Evolutionary conservation across 2,888 invertebrate species (phyloP), one percentile per base, ranked within the genome.

Genomic region (Thereva unica): DNA sequence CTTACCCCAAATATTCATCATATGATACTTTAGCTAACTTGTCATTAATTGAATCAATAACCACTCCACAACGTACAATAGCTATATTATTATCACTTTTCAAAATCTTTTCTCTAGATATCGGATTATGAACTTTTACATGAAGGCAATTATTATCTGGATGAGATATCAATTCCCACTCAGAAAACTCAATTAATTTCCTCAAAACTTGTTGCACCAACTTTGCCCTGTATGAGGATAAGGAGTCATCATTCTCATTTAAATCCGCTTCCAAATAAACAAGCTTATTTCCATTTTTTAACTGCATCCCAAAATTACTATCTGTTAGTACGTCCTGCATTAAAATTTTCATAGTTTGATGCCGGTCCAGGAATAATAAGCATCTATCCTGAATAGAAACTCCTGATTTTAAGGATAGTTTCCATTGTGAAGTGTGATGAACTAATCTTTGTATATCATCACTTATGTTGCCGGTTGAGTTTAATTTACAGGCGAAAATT

Each of bases 21-120:
- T 47, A 67, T 9, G 69, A 57, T 35, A 73, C 12, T 10, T 49
- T 64, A 74, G 86, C 86, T 76, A 86, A 86, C 35, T 77, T 76
- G 68, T 85, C 84, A n/a, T 81, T 81, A 67, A 80, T 79, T 5
- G 80, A 77, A 82, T 86, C 88, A 38, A 86, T 77, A 2, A 89
- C 88, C 38, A 85, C 80, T 2, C 87, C 89, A 78, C 87, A 87
- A 4, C 78, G 72, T 74, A 76, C 40, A 69, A 73, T 12, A 80
- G 68, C 10, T 10, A 10, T 1, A 47, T 6, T n/a, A 34, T 35
- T 34, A 34, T 40, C n/a, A 3, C 4, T 5, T 42, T 42, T 42
- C 41, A 52, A 6, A 4, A 37, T 34, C 4, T 4, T 8, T 9
- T 8, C 23, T 23, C 35, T 4, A 4, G 9, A 10, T 10, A 49